Evolutionary conservation across 2,797 vertebrate genomes (phyloP).

Genomic region (Sebastes nivosus): DNA sequence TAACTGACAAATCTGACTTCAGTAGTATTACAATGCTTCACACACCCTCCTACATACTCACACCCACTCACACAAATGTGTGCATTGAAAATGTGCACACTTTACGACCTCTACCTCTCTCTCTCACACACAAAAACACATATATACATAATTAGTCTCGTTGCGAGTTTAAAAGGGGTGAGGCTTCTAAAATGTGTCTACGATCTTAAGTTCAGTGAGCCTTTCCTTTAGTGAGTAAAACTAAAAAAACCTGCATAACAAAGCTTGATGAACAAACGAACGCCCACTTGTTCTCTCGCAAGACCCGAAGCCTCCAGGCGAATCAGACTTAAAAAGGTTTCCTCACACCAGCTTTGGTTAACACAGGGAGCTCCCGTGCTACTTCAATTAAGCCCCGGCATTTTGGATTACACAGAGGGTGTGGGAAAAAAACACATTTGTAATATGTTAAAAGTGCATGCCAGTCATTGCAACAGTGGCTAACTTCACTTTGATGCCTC

Average conservation of each 20-base stretch:
- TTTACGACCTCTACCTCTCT: background rate
- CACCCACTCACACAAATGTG: slow-evolving; percentile 11
- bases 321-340: slow-evolving; percentile 69
- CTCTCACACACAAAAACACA: slow-evolving; percentile 13
- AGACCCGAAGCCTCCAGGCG: slow-evolving; percentile 63
- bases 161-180: slow-evolving; percentile 67
- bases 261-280: slow-evolving; percentile 71
- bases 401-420: slow-evolving; percentile 58
- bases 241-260: slow-evolving; percentile 51
- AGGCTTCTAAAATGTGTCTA: slow-evolving; percentile 65
- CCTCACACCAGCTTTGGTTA: slow-evolving; percentile 58
- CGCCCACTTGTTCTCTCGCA: slow-evolving; percentile 67
- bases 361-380: slow-evolving; percentile 51
- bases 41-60: slow-evolving; percentile 13
- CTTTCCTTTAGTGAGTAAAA: slow-evolving; percentile 57
- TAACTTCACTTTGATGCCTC: slow-evolving; percentile 57
- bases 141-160: slow-evolving; percentile 50
- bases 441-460: slow-evolving; percentile 35
- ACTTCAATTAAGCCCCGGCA: slow-evolving; percentile 62
- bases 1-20: slow-evolving; percentile 24
- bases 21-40: slow-evolving; percentile 14
- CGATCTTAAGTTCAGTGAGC: slow-evolving; percentile 60
- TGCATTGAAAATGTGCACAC: slow-evolving; percentile 2
- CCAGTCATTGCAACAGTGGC: slow-evolving; percentile 16
- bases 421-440: slow-evolving; percentile 7